Base-by-base conservation (phyloP, 1,140 invertebrate genomes). In the Pachypsylla venusta region DNA sequence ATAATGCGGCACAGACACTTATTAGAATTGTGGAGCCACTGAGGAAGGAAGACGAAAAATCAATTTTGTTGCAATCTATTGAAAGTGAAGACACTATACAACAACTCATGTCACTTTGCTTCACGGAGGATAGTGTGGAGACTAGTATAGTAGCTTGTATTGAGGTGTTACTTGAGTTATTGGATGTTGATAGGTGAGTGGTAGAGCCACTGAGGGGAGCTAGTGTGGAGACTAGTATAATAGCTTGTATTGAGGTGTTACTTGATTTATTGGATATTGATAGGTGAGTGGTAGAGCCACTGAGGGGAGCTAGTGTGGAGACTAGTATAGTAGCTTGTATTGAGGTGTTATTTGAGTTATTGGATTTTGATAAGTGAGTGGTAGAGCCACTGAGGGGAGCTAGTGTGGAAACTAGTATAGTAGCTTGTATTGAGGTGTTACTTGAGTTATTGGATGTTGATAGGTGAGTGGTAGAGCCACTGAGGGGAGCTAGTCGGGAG, bases 1-100 rank as follows among this genome's bases (percentile, higher is more conserved):
- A 77, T 66, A 90, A 90, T 76, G 84, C 84, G 69, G 78, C 87
- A 65, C 81, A 87, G 73, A 78, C 89, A 68, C 75, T 92, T 63
- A n/a, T 19, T 22, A n/a, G 42, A 4, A 48, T 48, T 19, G 22
- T 48, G 5, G 42, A 48, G 7, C 22, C 42, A 7, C 42, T 48
- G 42, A 5, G 42, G 7, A 48, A 48, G n/a, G 42, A 48, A 22
- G 42, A 48, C 5, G 42, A 5, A 4, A 10, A n/a, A 10, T 48
- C 42, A 19, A 22, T 48, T 22, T 22, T 48, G n/a, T 22, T 48
- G 42, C 4, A 4, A 3, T 48, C 7, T 22, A 48, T 19, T 7
- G 42, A 48, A 22, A 48, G 42, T 48, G 42, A 48, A 19, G 42
- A 48, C 7, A 48, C 42, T 22, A 48, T 48, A 5, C 42, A 22